Evolutionary conservation across 1,140 invertebrate genomes (phyloP).

Genomic region (Lordiphosa mommai): DNA sequence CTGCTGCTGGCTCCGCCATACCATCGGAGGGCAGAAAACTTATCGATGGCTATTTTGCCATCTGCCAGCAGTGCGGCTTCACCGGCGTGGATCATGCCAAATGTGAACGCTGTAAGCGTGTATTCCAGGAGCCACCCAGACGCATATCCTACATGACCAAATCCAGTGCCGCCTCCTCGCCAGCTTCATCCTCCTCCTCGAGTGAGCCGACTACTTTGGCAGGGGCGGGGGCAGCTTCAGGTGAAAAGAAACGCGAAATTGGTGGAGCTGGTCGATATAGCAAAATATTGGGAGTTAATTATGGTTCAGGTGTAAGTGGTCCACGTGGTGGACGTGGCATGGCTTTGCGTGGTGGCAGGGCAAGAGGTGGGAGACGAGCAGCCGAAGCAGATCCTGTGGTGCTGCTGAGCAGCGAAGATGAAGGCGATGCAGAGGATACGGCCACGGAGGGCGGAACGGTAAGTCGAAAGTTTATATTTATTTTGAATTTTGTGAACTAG

Average conservation of each 20-base stretch:
- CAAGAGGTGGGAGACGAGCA: slow-evolving; percentile 47
- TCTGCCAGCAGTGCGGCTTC: slow-evolving; percentile 87
- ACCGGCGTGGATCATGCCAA: slow-evolving; percentile 86
- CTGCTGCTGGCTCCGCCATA: neutral
- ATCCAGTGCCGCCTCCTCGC: slow-evolving; percentile 27
- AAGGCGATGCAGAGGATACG: slow-evolving; percentile 60
- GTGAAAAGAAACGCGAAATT: slow-evolving; percentile 60
- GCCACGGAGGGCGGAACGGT: slow-evolving; percentile 44
- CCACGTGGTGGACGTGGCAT: slow-evolving; percentile 38
- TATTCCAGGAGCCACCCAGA: slow-evolving; percentile 83
- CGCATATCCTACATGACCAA: slow-evolving; percentile 80
- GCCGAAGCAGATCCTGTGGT: slow-evolving; percentile 84
- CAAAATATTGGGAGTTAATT: slow-evolving; percentile 24
- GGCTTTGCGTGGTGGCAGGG: slow-evolving; percentile 53
- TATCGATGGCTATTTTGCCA: slow-evolving; percentile 85
- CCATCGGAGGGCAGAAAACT: slow-evolving; percentile 80
- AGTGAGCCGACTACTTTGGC: slow-evolving; percentile 31
- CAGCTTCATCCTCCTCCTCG: slow-evolving; percentile 43
- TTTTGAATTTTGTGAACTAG: neutral
- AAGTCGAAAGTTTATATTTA: slow-evolving; percentile 5
- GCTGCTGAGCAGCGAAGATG: slow-evolving; percentile 84
- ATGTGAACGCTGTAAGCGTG: slow-evolving; percentile 84
- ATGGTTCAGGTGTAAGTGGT: slow-evolving; percentile 4
- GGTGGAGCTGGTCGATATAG: slow-evolving; percentile 14
- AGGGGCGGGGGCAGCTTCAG: slow-evolving; percentile 73